These are phyloP conservation scores for Globia sparganii DNA, from an alignment of 2,888 invertebrate genomes.

Conservation along the genomic window DNA sequence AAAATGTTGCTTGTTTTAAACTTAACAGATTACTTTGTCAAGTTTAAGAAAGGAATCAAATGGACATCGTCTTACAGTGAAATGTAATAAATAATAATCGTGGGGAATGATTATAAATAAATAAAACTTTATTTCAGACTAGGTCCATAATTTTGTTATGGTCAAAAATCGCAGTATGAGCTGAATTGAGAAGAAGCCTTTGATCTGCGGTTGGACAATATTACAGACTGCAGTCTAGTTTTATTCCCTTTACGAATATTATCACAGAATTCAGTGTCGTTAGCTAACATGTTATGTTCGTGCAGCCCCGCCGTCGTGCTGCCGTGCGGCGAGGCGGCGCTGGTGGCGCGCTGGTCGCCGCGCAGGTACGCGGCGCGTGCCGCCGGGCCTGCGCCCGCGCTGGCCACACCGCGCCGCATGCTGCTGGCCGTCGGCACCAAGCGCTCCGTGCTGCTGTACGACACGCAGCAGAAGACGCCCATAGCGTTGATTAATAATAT, in stretches of 20 bases:
- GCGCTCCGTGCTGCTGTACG: conserved; percentile 92
- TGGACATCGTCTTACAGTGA: background rate
- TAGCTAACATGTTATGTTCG: background rate
- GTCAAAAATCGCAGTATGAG: background rate
- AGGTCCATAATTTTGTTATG: too few relatives aligned
- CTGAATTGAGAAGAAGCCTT: background rate
- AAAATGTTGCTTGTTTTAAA: background rate
- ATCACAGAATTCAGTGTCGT: background rate
- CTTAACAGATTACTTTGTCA: background rate
- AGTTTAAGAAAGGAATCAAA: background rate
- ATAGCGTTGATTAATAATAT: conserved; percentile 84
- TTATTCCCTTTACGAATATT: background rate
- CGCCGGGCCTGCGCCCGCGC: conserved; percentile 90
- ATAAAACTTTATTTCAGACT: too few relatives aligned
- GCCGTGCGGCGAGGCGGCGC: conserved; percentile 95
- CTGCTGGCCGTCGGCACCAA: conserved; percentile 98
- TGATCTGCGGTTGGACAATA: background rate
- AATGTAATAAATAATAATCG: background rate
- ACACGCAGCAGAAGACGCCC: conserved; percentile 86
- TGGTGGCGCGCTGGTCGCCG: conserved; percentile 96
- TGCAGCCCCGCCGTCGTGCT: conserved; percentile 94
- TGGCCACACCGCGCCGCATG: conserved; percentile 94
- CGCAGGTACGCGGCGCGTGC: conserved; percentile 91
- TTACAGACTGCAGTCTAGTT: background rate
- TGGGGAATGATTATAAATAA: background rate